Conservation (phyloP, 1,140 invertebrate genomes). For the Metopolophium dirhodum region DNA sequence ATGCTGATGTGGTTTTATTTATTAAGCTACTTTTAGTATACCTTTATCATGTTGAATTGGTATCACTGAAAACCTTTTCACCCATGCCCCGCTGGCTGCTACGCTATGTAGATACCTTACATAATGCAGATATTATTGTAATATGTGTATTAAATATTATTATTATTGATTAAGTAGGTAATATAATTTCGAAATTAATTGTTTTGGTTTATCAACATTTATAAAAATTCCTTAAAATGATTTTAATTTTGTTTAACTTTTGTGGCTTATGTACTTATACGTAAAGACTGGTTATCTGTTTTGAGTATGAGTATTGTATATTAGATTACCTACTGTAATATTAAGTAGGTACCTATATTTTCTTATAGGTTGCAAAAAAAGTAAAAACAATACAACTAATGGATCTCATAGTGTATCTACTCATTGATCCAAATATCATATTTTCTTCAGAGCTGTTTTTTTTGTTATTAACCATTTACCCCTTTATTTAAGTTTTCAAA, state of each 20-base stretch:
- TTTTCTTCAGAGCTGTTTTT: too few relatives aligned
- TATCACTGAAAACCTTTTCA: background rate
- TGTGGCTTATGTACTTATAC: background rate
- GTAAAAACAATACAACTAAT: background rate
- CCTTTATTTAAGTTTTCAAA: too few relatives aligned
- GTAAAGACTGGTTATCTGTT: too few relatives aligned
- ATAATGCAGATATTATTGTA: background rate
- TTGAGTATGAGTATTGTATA: too few relatives aligned
- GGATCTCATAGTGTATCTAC: background rate
- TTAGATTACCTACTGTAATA: background rate
- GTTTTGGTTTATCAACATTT: background rate
- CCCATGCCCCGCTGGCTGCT: too few relatives aligned
- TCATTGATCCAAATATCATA: too few relatives aligned
- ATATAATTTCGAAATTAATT: background rate
- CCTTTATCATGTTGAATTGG: background rate
- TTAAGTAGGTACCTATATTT: background rate
- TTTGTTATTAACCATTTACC: too few relatives aligned
- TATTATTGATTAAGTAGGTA: background rate
- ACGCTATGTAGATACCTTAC: background rate
- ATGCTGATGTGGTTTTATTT: background rate
- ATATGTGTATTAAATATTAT: too few relatives aligned
- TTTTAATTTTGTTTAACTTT: background rate
- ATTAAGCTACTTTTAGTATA: background rate
- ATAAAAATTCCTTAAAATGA: background rate
- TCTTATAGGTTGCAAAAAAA: background rate